phyloP scores from a whole-genome alignment of 2,113 vertebrate genomes.

The Campylorhamphus procurvoides region DNA sequence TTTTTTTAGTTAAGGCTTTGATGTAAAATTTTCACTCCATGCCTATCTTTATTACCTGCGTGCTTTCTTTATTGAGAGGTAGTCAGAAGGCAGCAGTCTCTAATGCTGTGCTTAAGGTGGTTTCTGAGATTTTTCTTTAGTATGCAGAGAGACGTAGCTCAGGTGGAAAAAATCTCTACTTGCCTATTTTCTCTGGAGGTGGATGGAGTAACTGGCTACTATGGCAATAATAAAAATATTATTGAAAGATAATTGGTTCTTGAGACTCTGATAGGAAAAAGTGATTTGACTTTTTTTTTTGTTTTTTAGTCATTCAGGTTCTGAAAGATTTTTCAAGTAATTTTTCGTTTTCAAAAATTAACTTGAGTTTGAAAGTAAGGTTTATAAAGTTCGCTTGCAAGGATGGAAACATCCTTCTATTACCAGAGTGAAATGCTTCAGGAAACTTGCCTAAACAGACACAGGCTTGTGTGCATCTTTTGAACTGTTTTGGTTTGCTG shows the following conservation, averaged over 20 bases:
- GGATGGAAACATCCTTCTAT: neutral
- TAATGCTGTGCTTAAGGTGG: neutral
- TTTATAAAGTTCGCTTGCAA: neutral
- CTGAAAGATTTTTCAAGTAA: neutral
- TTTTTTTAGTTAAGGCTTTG: neutral
- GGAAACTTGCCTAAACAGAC: neutral
- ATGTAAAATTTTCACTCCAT: neutral
- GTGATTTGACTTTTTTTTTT: neutral
- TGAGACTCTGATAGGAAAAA: neutral
- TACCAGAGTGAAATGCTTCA: neutral
- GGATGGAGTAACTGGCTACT: neutral
- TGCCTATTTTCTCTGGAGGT: neutral
- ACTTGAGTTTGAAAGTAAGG: slow-evolving; percentile 19
- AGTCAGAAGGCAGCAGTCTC: slow-evolving; percentile 1
- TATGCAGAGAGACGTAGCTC: slow-evolving; percentile 3
- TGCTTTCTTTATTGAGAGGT: neutral
- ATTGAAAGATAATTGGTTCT: neutral
- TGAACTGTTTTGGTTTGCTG: neutral
- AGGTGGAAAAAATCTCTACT: neutral
- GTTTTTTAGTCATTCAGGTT: neutral
- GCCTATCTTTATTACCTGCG: neutral
- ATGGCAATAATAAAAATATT: slow-evolving; percentile 11
- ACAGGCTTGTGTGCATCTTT: neutral
- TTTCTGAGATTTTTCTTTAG: slow-evolving; percentile 36
- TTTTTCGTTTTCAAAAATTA: neutral